A percentile compares a stretch with the other conserved stretches of the same genome.
Conservation (phyloP, 2,113 vertebrate genomes). For the Rhinoptilus africanus region DNA sequence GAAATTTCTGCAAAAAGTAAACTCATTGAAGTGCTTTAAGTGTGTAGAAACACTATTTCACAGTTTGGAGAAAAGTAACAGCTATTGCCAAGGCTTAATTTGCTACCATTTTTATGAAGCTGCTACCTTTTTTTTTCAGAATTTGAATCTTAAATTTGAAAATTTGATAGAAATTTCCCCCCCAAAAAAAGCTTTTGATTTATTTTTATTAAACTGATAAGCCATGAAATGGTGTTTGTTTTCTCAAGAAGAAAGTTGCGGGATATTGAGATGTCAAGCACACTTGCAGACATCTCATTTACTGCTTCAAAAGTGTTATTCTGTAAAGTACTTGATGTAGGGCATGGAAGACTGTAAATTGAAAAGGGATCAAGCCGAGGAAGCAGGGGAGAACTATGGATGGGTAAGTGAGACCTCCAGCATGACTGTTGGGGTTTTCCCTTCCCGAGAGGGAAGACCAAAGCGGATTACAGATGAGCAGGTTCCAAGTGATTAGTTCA, state of each 20-base stretch:
- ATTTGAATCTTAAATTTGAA: not conserved
- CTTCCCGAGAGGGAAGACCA: not conserved
- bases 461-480: not conserved
- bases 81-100: not conserved
- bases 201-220: not conserved
- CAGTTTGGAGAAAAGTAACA: not conserved
- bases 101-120: not conserved
- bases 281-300: not conserved
- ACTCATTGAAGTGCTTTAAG: not conserved
- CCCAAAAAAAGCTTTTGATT: not conserved
- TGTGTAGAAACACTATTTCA: not conserved
- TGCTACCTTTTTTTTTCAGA: not conserved
- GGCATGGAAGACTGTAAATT: not conserved
- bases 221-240: not conserved
- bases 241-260: not conserved
- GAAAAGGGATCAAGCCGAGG: not conserved
- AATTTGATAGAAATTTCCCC: not conserved
- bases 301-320: not conserved
- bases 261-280: not conserved
- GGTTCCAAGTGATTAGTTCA: conserved; percentile 16
- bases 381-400: not conserved
- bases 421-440: not conserved
- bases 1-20: not conserved
- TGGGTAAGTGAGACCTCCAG: not conserved
- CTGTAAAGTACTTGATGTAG: not conserved